These are phyloP conservation scores for Caenorhabditis sp. DNA, from an alignment of 2,888 invertebrate species.

Conservation along the genomic window DNA sequence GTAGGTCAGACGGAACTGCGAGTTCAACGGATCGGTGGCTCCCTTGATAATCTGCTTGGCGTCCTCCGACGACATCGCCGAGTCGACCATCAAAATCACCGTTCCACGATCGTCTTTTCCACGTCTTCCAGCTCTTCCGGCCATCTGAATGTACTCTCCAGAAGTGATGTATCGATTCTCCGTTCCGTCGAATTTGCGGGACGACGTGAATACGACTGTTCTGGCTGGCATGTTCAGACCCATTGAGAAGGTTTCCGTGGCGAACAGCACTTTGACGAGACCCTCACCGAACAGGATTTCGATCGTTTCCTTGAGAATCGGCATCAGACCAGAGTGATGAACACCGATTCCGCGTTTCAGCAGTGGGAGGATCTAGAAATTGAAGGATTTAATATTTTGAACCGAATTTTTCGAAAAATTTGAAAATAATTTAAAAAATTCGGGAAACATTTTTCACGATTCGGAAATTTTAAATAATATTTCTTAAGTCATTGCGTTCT, in stretches of 20 bases:
- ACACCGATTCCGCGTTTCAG: constrained; percentile 97
- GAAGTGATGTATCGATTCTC: constrained; percentile 90
- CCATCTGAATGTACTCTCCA: constrained; percentile 99
- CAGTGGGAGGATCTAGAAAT: constrained; percentile 89
- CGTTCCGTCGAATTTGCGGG: constrained; percentile 97
- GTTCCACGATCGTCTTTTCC: constrained; percentile 93
- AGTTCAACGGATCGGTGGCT: constrained; percentile 96
- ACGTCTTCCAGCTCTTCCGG: constrained; percentile 96
- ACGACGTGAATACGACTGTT: constrained; percentile 96
- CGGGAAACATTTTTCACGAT: no score
- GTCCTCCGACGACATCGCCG: constrained; percentile 89
- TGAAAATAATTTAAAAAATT: no score
- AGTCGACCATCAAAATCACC: constrained; percentile 98
- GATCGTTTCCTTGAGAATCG: constrained; percentile 98
- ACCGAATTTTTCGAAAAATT: no score
- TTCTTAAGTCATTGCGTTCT: no score
- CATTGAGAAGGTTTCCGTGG: constrained; percentile 99
- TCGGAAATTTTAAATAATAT: no score
- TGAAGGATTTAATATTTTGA: neutral
- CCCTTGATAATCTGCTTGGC: constrained; percentile 87
- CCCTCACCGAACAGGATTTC: constrained; percentile 99
- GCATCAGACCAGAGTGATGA: constrained; percentile 93
- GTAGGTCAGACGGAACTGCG: constrained; percentile 98
- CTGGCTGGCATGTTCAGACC: constrained; percentile 99
- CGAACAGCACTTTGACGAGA: constrained; percentile 95